A percentile compares a stretch with the other conserved stretches of the same genome.
Evolutionary conservation across 2,888 invertebrate species (phyloP).

Genomic region (Lasioglossum malachurum): DNA sequence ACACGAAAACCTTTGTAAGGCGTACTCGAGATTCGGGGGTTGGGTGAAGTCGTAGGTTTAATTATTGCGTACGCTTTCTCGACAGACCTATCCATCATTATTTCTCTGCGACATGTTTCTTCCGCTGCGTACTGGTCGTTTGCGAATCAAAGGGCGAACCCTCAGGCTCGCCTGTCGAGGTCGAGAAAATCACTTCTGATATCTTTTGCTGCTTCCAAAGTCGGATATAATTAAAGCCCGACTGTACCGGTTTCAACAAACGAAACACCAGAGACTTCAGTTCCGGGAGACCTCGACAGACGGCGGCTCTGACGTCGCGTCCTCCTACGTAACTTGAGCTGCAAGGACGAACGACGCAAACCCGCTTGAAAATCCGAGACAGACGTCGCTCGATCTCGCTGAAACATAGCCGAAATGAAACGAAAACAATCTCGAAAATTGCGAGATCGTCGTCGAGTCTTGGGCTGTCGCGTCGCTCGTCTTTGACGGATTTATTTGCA

Average conservation of each 20-base stretch:
- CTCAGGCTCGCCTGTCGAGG: background rate
- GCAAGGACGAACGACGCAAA: background rate
- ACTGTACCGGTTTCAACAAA: too few relatives aligned
- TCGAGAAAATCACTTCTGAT: background rate
- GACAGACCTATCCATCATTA: background rate
- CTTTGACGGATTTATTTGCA: background rate
- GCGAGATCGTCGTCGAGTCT: too few relatives aligned
- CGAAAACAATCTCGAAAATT: background rate
- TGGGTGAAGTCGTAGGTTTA: conserved; percentile 68
- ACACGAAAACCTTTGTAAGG: conserved; percentile 82
- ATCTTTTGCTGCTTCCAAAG: too few relatives aligned
- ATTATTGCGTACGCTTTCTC: background rate
- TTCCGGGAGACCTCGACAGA: background rate
- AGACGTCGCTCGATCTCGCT: too few relatives aligned
- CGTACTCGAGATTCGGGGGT: conserved; percentile 81
- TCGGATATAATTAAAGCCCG: too few relatives aligned
- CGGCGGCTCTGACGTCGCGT: background rate
- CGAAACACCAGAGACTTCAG: too few relatives aligned
- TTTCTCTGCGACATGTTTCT: background rate
- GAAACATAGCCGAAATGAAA: too few relatives aligned
- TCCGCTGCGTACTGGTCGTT: conserved; percentile 18
- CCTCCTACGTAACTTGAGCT: background rate
- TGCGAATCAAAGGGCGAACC: background rate
- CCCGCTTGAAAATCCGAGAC: background rate
- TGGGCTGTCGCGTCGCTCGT: too few relatives aligned